Base-by-base conservation (phyloP, 2,888 invertebrate genomes). In the Miltochrista miniata region DNA sequence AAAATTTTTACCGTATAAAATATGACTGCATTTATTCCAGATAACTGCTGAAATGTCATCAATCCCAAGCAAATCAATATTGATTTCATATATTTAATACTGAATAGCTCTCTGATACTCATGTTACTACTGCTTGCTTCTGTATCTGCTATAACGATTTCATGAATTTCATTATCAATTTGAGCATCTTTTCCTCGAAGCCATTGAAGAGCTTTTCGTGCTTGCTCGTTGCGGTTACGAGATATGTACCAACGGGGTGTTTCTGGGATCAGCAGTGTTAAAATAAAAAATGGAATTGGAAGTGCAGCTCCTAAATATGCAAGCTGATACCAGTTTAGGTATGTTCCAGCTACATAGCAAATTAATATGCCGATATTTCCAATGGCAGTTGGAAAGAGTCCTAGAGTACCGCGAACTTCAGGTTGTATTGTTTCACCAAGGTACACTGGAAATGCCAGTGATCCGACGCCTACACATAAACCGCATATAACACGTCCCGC, bases 11-110 rank as follows among this genome's bases (percentile, higher is more conserved):
- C 96, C 0, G 98, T 97, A 79, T 98, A 98, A 88, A 98, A 98
- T 81, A 99, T 98, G 47, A 99, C 96, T 7, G 98, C 98, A 83
- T 99, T 99, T 65, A 98, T 98, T 15, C 98, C 98, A 55, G 96
- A 97, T 73, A 98, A 85, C 81, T 99, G 99, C 85, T 99, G 99
- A 89, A 98, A 98, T 59, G 97, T 95, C 98, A 98, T 98, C 44
- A 99, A 92, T 0, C 97, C 96, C 51, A 98, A 83, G 2, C 96
- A 96, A 61, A 98, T 96, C 14, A 95, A 83, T 50, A 98, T 90
- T 0, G 98, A 96, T 74, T 95, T 95, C 61, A 95, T 83, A 71
- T 98, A 95, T 63, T 93, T 94, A 36, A 93, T 93, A 49, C 92
- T 93, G 54, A 96, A 93, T 14, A 98, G 88, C 74, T 97, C 96